Conservation (phyloP, 2,113 vertebrate genomes). For the Phyllostomus discolor region DNA sequence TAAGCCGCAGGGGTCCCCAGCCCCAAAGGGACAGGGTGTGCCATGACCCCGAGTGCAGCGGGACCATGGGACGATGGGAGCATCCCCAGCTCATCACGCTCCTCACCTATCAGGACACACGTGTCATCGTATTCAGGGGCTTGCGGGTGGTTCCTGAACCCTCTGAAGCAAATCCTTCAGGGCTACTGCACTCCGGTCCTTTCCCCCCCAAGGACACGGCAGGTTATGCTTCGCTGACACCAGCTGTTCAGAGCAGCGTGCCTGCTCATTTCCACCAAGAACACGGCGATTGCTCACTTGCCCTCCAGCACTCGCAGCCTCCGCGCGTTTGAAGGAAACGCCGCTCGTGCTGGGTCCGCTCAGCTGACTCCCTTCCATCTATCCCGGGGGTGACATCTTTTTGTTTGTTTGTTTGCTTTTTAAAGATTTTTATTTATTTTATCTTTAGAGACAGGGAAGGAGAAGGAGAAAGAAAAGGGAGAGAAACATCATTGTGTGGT, state of each 20-base stretch:
- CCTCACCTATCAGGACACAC: background rate
- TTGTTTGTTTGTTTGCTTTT: no score
- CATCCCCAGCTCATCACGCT: background rate
- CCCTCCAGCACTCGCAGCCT: conserved; percentile 71
- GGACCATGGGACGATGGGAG: background rate
- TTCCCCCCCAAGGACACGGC: background rate
- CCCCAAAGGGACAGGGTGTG: background rate
- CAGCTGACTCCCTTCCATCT: background rate
- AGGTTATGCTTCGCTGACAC: conserved; percentile 51
- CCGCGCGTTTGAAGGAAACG: conserved; percentile 83
- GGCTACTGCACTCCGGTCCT: background rate
- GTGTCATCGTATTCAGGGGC: background rate
- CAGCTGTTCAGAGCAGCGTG: conserved; percentile 21
- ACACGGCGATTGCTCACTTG: conserved; percentile 21
- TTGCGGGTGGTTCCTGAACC: background rate
- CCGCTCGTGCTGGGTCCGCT: conserved; percentile 61
- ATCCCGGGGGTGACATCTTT: no score
- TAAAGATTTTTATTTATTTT: no score
- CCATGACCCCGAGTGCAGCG: background rate
- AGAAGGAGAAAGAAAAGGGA: no score
- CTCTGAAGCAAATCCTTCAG: background rate
- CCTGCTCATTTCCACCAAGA: background rate
- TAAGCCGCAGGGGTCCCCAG: background rate
- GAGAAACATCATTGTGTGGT: no score
- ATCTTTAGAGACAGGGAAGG: no score